phyloP scores from a whole-genome alignment of 2,888 invertebrate species.

The Melipona beecheii region DNA sequence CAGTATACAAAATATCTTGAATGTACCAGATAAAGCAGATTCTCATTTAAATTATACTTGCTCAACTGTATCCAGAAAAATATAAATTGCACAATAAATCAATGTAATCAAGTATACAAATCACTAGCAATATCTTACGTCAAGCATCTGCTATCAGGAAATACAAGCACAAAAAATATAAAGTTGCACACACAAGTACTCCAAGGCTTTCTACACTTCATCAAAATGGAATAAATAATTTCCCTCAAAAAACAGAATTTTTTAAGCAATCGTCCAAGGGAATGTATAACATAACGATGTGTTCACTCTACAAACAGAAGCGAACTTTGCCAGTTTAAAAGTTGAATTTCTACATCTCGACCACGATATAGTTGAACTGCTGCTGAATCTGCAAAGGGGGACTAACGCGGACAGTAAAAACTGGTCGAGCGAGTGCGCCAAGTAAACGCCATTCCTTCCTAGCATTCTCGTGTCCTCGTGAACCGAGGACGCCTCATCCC shows the following conservation, averaged over 20 bases:
- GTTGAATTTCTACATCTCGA: conserved; percentile 13
- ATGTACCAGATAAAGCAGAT: not conserved
- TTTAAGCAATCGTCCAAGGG: not conserved
- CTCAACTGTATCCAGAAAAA: not conserved
- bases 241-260: too few species aligned
- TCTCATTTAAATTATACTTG: not conserved
- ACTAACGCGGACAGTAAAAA: conserved; percentile 54
- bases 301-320: too few species aligned
- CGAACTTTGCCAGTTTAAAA: conserved; percentile 20
- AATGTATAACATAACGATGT: not conserved
- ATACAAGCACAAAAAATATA: not conserved
- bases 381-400: conserved; percentile 44
- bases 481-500: conserved; percentile 56
- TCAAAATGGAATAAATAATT: not conserved
- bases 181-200: not conserved
- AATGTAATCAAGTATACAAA: not conserved
- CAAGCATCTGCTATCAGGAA: not conserved
- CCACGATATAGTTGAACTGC: conserved; percentile 27
- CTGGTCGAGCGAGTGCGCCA: conserved; percentile 63
- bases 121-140: not conserved
- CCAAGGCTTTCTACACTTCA: not conserved
- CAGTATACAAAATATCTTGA: not conserved
- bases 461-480: conserved; percentile 62
- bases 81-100: too few species aligned
- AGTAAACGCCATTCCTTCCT: conserved; percentile 60